These are phyloP conservation scores for Agonopterix heracliana DNA, from an alignment of 2,888 invertebrate species.

Conservation along the genomic window DNA sequence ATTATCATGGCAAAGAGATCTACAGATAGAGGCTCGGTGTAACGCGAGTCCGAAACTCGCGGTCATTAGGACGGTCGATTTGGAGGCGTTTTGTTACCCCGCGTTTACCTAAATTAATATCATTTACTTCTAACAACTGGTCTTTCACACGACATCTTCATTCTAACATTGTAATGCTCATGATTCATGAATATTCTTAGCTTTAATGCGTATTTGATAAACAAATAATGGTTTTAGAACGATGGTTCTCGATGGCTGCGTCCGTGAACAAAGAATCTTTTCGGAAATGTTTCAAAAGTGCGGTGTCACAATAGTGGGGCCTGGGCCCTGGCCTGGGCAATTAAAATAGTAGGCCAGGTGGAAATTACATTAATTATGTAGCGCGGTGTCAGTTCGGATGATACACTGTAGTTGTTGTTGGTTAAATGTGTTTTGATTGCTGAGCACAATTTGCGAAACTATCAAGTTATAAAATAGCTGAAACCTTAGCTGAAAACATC, in stretches of 20 bases:
- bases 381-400: constrained; percentile 53
- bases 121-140: constrained; percentile 53
- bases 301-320: constrained; percentile 50
- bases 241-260: constrained; percentile 49
- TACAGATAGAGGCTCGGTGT: constrained; percentile 44
- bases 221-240: constrained; percentile 58
- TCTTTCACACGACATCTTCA: constrained; percentile 72
- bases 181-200: constrained; percentile 39
- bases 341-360: constrained; percentile 73
- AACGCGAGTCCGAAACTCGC: constrained; percentile 40
- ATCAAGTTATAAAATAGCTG: not conserved
- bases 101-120: constrained; percentile 61
- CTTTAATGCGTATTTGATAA: constrained; percentile 71
- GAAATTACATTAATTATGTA: constrained; percentile 72
- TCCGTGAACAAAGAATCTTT: constrained; percentile 63
- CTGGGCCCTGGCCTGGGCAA: constrained; percentile 47
- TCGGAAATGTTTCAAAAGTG: constrained; percentile 69
- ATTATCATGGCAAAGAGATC: constrained; percentile 44
- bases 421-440: constrained; percentile 40
- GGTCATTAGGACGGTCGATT: constrained; percentile 53
- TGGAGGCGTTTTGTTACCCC: constrained; percentile 48
- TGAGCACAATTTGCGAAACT: constrained; percentile 13
- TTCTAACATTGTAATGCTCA: constrained; percentile 43
- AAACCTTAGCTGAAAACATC: no score
- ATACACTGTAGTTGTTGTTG: constrained; percentile 49